Percentiles rank a stretch among this genome's conserved stretches.
These are phyloP conservation scores for Paralichthys olivaceus DNA, from an alignment of 2,113 vertebrate genomes.

Conservation along the genomic window DNA sequence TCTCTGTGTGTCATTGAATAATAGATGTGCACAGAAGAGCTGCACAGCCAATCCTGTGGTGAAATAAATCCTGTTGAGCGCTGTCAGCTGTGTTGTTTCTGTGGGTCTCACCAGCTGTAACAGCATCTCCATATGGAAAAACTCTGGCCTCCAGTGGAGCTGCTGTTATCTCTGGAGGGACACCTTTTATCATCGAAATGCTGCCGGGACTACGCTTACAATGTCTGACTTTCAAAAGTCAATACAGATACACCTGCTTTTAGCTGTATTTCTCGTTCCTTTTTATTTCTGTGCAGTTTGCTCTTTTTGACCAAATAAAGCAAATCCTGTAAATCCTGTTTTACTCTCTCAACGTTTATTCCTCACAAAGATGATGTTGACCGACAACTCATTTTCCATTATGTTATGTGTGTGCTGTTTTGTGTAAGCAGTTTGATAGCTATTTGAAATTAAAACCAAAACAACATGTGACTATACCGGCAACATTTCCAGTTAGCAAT, in stretches of 20 bases:
- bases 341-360: background rate
- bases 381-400: background rate
- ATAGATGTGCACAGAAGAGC: conserved; percentile 14
- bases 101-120: conserved; percentile 83
- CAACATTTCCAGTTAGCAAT: background rate
- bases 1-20: conserved; percentile 6
- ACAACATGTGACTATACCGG: background rate
- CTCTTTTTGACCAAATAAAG: conserved; percentile 37
- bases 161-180: conserved; percentile 83
- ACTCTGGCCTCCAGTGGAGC: conserved; percentile 81
- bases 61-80: background rate
- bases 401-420: background rate
- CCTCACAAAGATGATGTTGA: background rate
- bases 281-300: conserved; percentile 6
- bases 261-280: background rate
- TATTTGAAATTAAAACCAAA: background rate
- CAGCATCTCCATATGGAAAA: conserved; percentile 86
- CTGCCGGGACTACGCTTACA: conserved; percentile 4
- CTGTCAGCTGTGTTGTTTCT: conserved; percentile 46
- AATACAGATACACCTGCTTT: background rate
- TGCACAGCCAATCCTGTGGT: background rate
- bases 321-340: background rate
- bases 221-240: background rate
- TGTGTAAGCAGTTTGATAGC: conserved; percentile 11
- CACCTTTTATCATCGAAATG: conserved; percentile 62